Base-by-base conservation (phyloP, 2,113 vertebrate genomes). In the Melozone crissalis region DNA sequence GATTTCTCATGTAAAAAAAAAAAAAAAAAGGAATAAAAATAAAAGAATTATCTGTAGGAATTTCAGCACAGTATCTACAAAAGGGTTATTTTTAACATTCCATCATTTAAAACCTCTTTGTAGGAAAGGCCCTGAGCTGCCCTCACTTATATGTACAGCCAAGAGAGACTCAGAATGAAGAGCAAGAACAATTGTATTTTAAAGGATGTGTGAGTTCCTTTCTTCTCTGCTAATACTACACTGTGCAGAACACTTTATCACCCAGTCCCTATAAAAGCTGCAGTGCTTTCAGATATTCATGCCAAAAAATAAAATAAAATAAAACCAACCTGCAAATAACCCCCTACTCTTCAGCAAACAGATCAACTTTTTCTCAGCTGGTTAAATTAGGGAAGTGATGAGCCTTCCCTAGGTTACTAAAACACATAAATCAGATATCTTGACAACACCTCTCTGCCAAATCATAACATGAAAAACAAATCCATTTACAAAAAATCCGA, bases 401-500 rank as follows among this genome's bases (percentile, higher is more conserved):
- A 92, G 68, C 71, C 83, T 83, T 96, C 85, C 65, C 90, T 59
- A 76, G 33, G 77, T 94, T 96, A 89, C 93, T 76, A 73, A 94
- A 96, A 87, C 57, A 80, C 72, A 86, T 91, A 93, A 96, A 93
- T 94, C 86, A 80, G 84, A 30, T 90, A 65, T 65, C 83, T 92
- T 92, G 94, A 96, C 74, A 94, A 89, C 51, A 83, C 31, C 47
- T 87, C 59, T 85, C 90, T 92, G 68, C 78, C 81, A 97, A 88
- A 82, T 95, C 81, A 86, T 69, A 84, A 79, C 68, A 86, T 15
- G 75, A 83, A 88, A 93, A 93, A 62, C 69, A 91, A 87, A 88
- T 39, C 85, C 57, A 77, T 89, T 95, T 96, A 89, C 79, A 73
- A 90, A 93, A 90, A 90, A 93, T 28, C 1, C 2, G 10, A 84